These are phyloP conservation scores for Dendrocincla tyrannina DNA, from an alignment of 2,797 vertebrate genomes.

Conservation along the genomic window DNA sequence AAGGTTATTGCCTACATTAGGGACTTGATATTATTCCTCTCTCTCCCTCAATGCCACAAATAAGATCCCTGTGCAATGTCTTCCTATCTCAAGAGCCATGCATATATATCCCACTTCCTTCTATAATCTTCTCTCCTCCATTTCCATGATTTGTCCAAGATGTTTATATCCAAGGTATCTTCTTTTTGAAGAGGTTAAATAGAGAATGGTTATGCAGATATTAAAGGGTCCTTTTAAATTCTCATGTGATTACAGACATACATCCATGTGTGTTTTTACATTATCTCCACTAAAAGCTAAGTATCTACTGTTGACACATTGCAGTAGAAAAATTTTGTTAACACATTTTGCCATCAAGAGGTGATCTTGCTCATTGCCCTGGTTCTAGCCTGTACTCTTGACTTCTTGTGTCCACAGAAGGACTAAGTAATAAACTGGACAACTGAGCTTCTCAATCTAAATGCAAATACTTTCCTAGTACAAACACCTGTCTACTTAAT, in stretches of 20 bases:
- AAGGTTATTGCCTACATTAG: neutral
- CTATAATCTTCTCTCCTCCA: neutral
- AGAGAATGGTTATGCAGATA: neutral
- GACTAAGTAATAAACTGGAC: neutral
- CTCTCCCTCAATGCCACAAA: neutral
- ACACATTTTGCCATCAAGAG: neutral
- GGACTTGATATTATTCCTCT: neutral
- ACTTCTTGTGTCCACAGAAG: neutral
- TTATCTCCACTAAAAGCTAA: neutral
- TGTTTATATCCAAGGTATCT: neutral
- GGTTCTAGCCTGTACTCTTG: neutral
- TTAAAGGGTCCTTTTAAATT: neutral
- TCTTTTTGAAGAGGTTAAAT: neutral
- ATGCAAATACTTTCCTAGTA: neutral
- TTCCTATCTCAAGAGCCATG: neutral
- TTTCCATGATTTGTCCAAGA: neutral
- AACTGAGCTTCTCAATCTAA: neutral
- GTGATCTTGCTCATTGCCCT: neutral
- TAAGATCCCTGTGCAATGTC: neutral
- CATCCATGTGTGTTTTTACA: neutral
- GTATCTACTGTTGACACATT: neutral
- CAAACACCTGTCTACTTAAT: neutral
- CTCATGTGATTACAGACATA: neutral
- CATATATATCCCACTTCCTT: neutral
- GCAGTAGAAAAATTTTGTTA: neutral